Conservation (phyloP, 1,140 invertebrate species). For the Drosophila triauraria region DNA sequence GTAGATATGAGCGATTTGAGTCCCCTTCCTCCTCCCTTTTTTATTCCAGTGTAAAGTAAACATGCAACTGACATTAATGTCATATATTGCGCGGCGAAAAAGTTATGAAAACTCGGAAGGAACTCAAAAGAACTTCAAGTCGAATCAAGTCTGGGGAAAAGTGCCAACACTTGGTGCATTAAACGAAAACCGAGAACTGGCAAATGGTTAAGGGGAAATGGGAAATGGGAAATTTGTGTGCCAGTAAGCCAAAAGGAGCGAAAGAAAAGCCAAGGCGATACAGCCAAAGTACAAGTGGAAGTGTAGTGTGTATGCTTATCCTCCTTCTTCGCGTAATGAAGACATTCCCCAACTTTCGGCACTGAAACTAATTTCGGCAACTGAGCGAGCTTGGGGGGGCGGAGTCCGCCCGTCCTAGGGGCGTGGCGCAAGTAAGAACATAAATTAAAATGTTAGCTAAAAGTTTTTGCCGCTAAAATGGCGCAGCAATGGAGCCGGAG, state of each 20-base stretch:
- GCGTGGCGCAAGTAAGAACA: constrained; percentile 47
- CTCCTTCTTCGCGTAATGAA: constrained; percentile 73
- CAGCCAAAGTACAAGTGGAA: too few relatives aligned
- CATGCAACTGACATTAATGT: constrained; percentile 43
- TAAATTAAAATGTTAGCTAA: constrained; percentile 82
- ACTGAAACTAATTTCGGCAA: constrained; percentile 73
- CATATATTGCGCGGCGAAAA: constrained; percentile 5
- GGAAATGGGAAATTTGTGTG: constrained; percentile 7
- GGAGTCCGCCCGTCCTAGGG: background rate
- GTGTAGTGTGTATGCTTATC: constrained; percentile 6
- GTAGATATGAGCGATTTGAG: constrained; percentile 19
- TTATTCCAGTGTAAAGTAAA: constrained; percentile 1
- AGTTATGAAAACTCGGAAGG: constrained; percentile 12
- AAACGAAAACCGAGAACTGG: background rate
- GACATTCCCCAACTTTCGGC: constrained; percentile 65
- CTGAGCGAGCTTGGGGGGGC: constrained; percentile 28
- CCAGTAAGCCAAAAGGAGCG: background rate
- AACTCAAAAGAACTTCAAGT: background rate
- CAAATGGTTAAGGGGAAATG: constrained; percentile 1
- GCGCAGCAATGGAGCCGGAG: constrained; percentile 31
- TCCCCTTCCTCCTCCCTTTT: too few relatives aligned
- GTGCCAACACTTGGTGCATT: background rate
- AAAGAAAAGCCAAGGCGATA: constrained; percentile 4
- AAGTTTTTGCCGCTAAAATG: constrained; percentile 77
- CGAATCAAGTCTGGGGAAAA: too few relatives aligned